Percentiles rank a stretch among this genome's conserved stretches.
These are phyloP conservation scores for Neodiprion lecontei DNA, from an alignment of 1,140 invertebrate species.

Conservation along the genomic window DNA sequence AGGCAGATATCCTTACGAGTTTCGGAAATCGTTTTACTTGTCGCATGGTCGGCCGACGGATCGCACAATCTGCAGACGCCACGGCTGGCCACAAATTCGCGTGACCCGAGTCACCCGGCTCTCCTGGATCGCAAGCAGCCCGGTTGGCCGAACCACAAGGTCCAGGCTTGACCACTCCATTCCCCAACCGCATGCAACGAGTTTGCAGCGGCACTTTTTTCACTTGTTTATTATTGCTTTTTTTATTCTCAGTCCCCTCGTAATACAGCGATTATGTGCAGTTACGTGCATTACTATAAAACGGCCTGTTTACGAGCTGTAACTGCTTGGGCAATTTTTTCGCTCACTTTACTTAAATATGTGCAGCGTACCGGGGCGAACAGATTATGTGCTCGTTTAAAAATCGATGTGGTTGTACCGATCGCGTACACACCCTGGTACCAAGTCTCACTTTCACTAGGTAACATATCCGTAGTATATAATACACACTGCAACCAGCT, in stretches of 20 bases:
- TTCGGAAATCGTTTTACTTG: constrained; percentile 5
- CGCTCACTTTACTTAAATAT: neutral
- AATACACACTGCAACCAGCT: too few relatives aligned
- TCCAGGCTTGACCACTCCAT: constrained; percentile 4
- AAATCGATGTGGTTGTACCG: neutral
- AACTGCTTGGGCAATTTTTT: neutral
- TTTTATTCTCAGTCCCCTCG: neutral
- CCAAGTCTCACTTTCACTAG: too few relatives aligned
- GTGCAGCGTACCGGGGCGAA: neutral
- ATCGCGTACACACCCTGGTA: neutral
- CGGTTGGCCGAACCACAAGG: neutral
- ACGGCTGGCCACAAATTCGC: neutral
- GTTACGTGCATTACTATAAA: constrained; percentile 3
- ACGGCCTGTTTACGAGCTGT: neutral
- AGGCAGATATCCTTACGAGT: neutral
- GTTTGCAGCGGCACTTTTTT: neutral
- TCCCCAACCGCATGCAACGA: constrained; percentile 1
- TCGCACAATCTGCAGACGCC: neutral
- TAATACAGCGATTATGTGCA: constrained; percentile 1
- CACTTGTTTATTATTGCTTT: neutral
- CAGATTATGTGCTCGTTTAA: neutral
- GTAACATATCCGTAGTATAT: too few relatives aligned
- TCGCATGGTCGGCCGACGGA: neutral
- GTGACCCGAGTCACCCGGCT: neutral
- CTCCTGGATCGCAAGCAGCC: neutral